Evolutionary conservation across 2,113 vertebrate species (phyloP).

Genomic region (Pyxicephalus adspersus): DNA sequence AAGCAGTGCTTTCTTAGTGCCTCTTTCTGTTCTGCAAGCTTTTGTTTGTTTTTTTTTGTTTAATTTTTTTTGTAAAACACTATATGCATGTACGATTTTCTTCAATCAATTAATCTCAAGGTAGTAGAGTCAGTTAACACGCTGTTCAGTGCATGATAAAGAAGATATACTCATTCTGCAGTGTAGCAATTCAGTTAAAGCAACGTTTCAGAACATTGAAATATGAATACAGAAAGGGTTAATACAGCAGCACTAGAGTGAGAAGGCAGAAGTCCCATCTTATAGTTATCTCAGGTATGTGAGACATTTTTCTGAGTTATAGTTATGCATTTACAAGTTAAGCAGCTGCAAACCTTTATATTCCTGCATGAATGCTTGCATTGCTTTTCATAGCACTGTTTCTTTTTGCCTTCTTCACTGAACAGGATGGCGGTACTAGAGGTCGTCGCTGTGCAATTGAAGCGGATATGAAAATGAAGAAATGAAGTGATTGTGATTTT

Average conservation of each 20-base stretch:
- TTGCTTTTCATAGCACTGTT: background rate
- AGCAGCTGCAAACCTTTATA: background rate
- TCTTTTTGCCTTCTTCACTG: slow-evolving; percentile 64
- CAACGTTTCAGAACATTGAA: slow-evolving; percentile 16
- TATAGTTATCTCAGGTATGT: slow-evolving; percentile 46
- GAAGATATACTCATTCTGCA: slow-evolving; percentile 16
- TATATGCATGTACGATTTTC: background rate
- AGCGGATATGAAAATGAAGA: slow-evolving; percentile 99
- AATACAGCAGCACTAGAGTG: slow-evolving; percentile 22
- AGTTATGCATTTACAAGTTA: no score
- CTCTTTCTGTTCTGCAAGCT: slow-evolving; percentile 26
- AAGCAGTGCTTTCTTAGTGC: slow-evolving; percentile 21
- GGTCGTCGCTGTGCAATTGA: slow-evolving; percentile 98
- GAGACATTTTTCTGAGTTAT: background rate
- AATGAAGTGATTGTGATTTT: slow-evolving; percentile 71
- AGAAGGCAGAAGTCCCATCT: slow-evolving; percentile 34
- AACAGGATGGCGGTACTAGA: slow-evolving; percentile 94
- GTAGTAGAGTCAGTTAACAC: background rate
- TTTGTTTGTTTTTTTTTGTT: slow-evolving; percentile 27
- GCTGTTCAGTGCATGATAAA: background rate
- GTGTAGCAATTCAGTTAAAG: slow-evolving; percentile 20
- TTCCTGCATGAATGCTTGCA: background rate
- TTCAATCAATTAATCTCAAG: background rate
- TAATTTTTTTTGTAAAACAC: background rate
- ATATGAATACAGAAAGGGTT: slow-evolving; percentile 41